A percentile compares a stretch with the other conserved stretches of the same genome.
Conservation (phyloP, 2,113 vertebrate genomes). For the Chionomys nivalis region DNA sequence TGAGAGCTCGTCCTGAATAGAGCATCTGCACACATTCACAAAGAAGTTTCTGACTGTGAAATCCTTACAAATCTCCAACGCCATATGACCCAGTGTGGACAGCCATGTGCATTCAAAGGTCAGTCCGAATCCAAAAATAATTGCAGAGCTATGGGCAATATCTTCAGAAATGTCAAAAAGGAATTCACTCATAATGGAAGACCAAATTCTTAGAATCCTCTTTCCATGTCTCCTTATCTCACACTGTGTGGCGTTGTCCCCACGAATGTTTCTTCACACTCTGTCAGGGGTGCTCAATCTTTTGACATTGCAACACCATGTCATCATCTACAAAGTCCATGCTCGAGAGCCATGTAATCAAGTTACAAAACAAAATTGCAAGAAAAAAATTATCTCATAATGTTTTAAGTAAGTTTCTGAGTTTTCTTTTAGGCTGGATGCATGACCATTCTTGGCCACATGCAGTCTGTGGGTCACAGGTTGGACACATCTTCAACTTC, state of each 20-base stretch:
- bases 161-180: constrained; percentile 4
- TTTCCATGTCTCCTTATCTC: neutral
- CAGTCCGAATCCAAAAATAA: neutral
- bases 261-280: neutral
- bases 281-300: neutral
- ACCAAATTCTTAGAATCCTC: constrained; percentile 11
- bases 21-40: neutral
- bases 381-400: neutral
- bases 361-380: neutral
- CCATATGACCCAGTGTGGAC: neutral
- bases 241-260: neutral
- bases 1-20: neutral
- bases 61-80: neutral
- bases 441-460: neutral
- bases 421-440: neutral
- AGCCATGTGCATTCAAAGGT: neutral
- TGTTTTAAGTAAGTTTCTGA: neutral
- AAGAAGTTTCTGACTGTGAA: neutral
- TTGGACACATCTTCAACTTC: neutral
- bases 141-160: neutral
- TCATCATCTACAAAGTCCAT: neutral
- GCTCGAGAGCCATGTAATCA: neutral
- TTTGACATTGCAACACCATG: neutral
- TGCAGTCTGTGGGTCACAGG: neutral
- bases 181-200: neutral